These are phyloP conservation scores for Carabus problematicus DNA, from an alignment of 2,888 invertebrate genomes.

Conservation along the genomic window DNA sequence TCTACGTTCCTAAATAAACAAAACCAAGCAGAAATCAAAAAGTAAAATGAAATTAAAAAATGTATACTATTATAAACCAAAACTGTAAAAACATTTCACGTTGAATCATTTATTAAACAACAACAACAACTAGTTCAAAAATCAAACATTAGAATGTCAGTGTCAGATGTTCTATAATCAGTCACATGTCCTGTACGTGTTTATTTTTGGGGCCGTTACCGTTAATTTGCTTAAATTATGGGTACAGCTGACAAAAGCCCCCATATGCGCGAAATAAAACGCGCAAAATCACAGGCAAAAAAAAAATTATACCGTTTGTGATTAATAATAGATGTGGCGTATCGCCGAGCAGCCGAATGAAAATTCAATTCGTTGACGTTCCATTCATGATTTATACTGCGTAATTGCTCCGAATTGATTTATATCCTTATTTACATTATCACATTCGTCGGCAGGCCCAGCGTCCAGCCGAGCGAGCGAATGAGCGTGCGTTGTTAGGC, in stretches of 20 bases:
- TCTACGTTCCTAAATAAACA: too few species aligned
- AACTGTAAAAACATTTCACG: too few species aligned
- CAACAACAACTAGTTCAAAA: too few species aligned
- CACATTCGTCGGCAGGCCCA: conserved; percentile 21
- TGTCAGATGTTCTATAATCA: conserved; percentile 31
- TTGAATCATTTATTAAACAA: too few species aligned
- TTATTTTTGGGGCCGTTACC: conserved; percentile 31
- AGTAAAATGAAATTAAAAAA: too few species aligned
- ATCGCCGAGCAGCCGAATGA: conserved; percentile 13
- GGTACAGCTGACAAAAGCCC: conserved; percentile 25
- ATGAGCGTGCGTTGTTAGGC: too few species aligned
- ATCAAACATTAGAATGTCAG: conserved; percentile 13
- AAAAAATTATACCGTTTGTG: conserved; percentile 28
- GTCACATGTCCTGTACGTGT: conserved; percentile 22
- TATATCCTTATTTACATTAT: conserved; percentile 38
- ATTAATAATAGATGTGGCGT: conserved; percentile 36
- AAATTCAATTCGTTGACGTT: conserved; percentile 36
- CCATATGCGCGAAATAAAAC: conserved; percentile 26
- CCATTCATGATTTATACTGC: conserved; percentile 31
- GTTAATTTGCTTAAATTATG: conserved; percentile 37
- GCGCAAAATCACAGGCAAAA: conserved; percentile 13
- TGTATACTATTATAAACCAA: too few species aligned
- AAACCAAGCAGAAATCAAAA: too few species aligned
- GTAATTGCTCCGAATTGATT: conserved; percentile 35
- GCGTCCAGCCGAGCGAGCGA: conserved; percentile 4